Base-by-base conservation (phyloP, 2,797 vertebrate species). In the Lateolabrax maculatus region DNA sequence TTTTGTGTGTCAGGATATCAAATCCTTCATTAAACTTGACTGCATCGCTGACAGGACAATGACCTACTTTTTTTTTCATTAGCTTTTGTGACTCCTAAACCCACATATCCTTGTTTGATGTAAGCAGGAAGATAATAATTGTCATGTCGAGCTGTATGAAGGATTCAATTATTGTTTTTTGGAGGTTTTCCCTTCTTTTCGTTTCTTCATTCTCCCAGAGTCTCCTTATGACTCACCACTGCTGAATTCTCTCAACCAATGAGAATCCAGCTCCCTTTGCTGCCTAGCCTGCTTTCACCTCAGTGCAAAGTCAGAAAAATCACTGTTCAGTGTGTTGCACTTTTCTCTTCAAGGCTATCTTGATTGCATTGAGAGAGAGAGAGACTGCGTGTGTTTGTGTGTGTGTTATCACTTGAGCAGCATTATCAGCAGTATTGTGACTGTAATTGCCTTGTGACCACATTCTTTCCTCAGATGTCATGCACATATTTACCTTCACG, bases 141-240 rank as follows among this genome's bases (percentile, higher is more conserved):
- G 4, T 68, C 55, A 36, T 46, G 2, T 10, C 39, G 3, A 70
- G 62, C 52, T 70, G 10, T 67, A 12, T 56, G 31, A 73, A 58
- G 8, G 23, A 73, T 79, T 77, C 70, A 77, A 49, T 21, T 10
- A 44, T 77, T 79, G 67, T 77, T 72, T 66, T 69, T 86, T 75
- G 13, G 72, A 79, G 53, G 55, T 70, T 84, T 66, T 82, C 19
- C 58, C 52, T 25, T 51, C 71, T 25, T 15, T 43, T 44, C 12
- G 5, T 65, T 77, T 81, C 43, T 72, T 76, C 23, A 1, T 57
- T 84, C 84, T 91, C 83, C 67, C 70, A 68, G 60, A 79, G 57
- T 75, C 61, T 39, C 61, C 77, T 85, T 78, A 90, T 94, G 94
- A 95, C 90, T 95, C 94, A 95, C 70, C 91, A 85, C 93, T 94